These are phyloP conservation scores for Polietes domitor DNA, from an alignment of 2,888 invertebrate genomes.

Conservation along the genomic window DNA sequence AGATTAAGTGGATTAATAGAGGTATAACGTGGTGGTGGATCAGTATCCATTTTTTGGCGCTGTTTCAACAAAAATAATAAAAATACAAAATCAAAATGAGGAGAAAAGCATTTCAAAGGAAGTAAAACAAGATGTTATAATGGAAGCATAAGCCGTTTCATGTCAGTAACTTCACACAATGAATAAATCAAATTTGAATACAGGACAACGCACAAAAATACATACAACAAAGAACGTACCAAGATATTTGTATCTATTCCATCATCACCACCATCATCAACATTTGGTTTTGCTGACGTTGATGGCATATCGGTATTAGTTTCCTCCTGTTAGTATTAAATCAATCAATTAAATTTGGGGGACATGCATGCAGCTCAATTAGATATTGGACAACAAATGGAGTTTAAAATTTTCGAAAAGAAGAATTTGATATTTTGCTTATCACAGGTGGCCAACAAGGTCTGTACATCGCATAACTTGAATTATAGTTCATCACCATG, in stretches of 20 bases:
- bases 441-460: too few species aligned
- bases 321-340: slow-evolving; percentile 83
- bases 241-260: slow-evolving; percentile 87
- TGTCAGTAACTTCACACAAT: background rate
- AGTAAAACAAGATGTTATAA: background rate
- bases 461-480: too few species aligned
- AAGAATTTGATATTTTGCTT: too few species aligned
- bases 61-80: slow-evolving; percentile 68
- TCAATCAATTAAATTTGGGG: background rate
- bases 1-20: slow-evolving; percentile 79
- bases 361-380: background rate
- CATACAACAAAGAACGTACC: slow-evolving; percentile 82
- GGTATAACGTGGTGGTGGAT: slow-evolving; percentile 80
- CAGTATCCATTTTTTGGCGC: slow-evolving; percentile 75
- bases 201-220: slow-evolving; percentile 25
- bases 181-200: slow-evolving; percentile 18
- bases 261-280: slow-evolving; percentile 87
- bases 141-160: background rate
- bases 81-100: slow-evolving; percentile 63
- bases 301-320: slow-evolving; percentile 80
- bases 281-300: slow-evolving; percentile 85
- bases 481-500: too few species aligned
- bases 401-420: too few species aligned
- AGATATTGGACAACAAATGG: slow-evolving; percentile 2
- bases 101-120: slow-evolving; percentile 65